These are phyloP conservation scores for Drymonia ruficornis DNA, from an alignment of 2,888 invertebrate species.

Conservation along the genomic window DNA sequence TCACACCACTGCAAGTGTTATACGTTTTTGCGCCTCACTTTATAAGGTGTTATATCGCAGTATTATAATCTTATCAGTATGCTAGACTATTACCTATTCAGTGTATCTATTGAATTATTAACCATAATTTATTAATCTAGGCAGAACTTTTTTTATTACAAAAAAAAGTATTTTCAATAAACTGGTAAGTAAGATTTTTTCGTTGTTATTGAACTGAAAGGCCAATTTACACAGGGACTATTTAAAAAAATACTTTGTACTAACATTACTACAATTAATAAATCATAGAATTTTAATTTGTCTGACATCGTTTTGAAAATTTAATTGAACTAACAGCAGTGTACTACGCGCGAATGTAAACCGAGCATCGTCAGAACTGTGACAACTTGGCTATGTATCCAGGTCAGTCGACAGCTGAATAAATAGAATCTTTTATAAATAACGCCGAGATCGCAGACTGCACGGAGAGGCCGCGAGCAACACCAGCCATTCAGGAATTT, in stretches of 20 bases:
- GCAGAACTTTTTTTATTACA: too few relatives aligned
- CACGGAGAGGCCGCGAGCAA: slow-evolving; percentile 44
- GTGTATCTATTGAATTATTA: too few relatives aligned
- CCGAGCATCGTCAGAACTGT: slow-evolving; percentile 30
- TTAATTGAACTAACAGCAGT: background rate
- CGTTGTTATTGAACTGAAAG: too few relatives aligned
- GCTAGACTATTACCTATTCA: background rate
- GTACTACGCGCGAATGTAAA: slow-evolving; percentile 17
- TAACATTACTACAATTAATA: too few relatives aligned
- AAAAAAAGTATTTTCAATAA: too few relatives aligned
- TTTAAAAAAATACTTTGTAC: too few relatives aligned
- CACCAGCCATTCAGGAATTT: slow-evolving; percentile 44
- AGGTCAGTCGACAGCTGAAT: slow-evolving; percentile 78
- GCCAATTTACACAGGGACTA: too few relatives aligned
- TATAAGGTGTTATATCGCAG: slow-evolving; percentile 2
- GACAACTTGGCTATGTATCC: slow-evolving; percentile 69
- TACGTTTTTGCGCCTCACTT: background rate
- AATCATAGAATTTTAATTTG: too few relatives aligned
- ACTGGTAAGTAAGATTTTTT: too few relatives aligned
- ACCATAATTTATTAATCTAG: too few relatives aligned
- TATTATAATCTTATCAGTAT: background rate
- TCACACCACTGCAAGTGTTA: background rate
- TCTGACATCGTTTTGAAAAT: background rate
- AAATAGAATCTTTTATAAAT: slow-evolving; percentile 80
- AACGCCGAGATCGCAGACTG: slow-evolving; percentile 56